Evolutionary conservation across 2,113 vertebrate genomes (phyloP), one percentile per base, ranked within the genome.

Genomic region (Centrocercus urophasianus): DNA sequence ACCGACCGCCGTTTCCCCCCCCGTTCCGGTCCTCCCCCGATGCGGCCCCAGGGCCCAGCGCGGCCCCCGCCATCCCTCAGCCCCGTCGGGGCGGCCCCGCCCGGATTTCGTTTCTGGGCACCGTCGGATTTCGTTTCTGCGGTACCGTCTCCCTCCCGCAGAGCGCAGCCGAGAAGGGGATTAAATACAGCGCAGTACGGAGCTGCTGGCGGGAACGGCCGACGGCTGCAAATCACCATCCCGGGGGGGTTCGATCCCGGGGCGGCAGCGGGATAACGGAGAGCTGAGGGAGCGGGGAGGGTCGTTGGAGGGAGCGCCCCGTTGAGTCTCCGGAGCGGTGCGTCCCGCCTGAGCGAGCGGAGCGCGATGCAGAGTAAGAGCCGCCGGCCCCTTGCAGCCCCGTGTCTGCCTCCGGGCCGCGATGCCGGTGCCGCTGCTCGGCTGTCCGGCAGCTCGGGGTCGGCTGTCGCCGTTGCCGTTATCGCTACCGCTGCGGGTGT

Each of bases 361-460:
- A 47, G 57, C 32, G 38, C 83, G 54, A 90, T 96, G 93, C 90
- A 94, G 94, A 47, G 94, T 95, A 96, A 94, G 94, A 88, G 14
- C 88, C 30, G 57, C 82, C 71, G 70, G n/a, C 22, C 32, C 32
- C 27, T 12, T 11, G 6, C 47, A 60, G 57, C 32, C n/a, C 42
- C 54, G 48, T 38, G 14, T 59, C 10, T 20, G 60, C 11, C 17
- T 34, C 8, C 11, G 56, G 8, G n/a, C 63, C 52, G 83, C 66
- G 30, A 30, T 12, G 27, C 48, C n/a, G 18, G 22, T 2, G 61
- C 32, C 38, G 24, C 21, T 11, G 27, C 59, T 20, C 20, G 22
- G 75, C 47, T 0, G 10, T 8, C 17, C 18, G 38, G 50, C 64
- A 30, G 59, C n/a, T 42, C 42, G 42, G 60, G 54, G 43, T 75